Conservation (phyloP, 2,888 invertebrate genomes). For the Meta bourneti region DNA sequence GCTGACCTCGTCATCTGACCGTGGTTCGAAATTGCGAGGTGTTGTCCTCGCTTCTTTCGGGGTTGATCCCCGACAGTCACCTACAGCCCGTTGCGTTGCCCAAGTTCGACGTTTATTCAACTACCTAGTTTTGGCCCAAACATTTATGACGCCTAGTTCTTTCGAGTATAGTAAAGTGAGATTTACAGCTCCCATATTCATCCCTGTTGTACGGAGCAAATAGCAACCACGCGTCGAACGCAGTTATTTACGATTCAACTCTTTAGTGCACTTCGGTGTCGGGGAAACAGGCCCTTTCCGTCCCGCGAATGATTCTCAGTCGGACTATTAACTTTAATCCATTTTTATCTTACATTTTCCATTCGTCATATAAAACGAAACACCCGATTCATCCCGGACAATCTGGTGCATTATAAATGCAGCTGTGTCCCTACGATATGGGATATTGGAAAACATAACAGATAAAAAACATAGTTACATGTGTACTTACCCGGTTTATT, state of each 20-base stretch:
- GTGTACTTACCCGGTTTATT: too few relatives aligned
- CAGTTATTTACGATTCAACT: conserved; percentile 20
- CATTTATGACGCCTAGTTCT: too few relatives aligned
- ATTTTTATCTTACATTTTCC: conserved; percentile 47
- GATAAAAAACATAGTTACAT: too few relatives aligned
- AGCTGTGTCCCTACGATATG: conserved; percentile 5
- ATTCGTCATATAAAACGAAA: conserved; percentile 36
- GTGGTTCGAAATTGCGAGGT: too few relatives aligned
- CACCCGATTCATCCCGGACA: background rate
- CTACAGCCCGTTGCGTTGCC: too few relatives aligned
- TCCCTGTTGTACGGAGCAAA: background rate
- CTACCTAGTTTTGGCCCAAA: too few relatives aligned
- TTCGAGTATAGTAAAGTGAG: background rate
- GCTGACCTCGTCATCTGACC: too few relatives aligned
- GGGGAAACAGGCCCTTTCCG: background rate
- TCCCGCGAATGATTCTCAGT: background rate
- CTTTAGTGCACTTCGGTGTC: conserved; percentile 35
- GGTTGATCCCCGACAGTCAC: too few relatives aligned
- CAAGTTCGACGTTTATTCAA: too few relatives aligned
- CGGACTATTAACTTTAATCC: conserved; percentile 20
- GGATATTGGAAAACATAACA: background rate
- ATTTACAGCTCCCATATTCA: background rate
- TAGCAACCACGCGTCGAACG: background rate
- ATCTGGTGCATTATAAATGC: conserved; percentile 5
- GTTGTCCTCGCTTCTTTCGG: too few relatives aligned